Conservation (phyloP, 92 coral and sea anemone species). For the Desmophyllum pertusum region DNA sequence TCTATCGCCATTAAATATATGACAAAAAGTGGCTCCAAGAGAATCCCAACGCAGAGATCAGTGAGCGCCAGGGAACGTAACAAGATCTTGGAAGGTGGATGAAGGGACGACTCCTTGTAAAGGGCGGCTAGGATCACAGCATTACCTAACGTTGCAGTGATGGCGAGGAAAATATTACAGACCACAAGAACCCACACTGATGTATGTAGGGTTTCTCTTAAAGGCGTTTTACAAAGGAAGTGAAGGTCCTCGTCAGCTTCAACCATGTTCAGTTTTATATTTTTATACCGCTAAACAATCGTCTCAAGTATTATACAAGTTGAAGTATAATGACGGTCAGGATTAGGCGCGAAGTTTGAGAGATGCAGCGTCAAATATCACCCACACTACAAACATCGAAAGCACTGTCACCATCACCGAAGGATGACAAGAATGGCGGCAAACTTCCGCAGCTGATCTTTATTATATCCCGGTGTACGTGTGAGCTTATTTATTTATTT, state of each 20-base stretch:
- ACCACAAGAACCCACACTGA: background rate
- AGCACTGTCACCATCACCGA: too few species aligned
- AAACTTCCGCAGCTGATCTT: too few species aligned
- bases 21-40: background rate
- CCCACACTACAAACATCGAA: background rate
- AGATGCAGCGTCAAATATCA: background rate
- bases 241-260: background rate
- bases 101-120: constrained; percentile 4
- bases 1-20: background rate
- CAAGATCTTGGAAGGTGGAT: constrained; percentile 19
- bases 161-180: background rate
- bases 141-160: constrained; percentile 5
- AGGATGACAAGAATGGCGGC: too few species aligned
- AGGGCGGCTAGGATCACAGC: constrained; percentile 5
- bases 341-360: background rate
- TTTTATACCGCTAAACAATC: too few species aligned
- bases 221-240: background rate
- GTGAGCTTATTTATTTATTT: too few species aligned
- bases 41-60: constrained; percentile 5
- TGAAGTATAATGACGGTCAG: background rate
- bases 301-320: background rate
- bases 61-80: background rate
- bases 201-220: background rate
- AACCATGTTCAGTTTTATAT: background rate
- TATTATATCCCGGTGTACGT: too few species aligned